Base-by-base conservation (phyloP, 2,797 vertebrate genomes). In the Malurus leucopterus region DNA sequence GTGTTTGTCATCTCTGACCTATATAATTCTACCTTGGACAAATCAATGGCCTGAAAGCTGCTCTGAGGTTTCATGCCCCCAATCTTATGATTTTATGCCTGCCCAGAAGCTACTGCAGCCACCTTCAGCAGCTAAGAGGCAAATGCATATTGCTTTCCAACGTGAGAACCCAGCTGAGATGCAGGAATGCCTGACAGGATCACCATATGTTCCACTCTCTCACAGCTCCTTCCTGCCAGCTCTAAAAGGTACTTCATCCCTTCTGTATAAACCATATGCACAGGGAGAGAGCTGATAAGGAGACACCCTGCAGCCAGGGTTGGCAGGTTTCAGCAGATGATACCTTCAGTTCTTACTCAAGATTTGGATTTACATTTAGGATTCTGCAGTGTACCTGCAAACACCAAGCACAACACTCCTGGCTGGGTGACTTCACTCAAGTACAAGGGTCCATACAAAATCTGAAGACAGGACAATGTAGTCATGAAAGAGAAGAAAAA, bases 41-140 rank as follows among this genome's bases (percentile, higher is more conserved):
- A 51, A 69, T 41, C 72, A 74, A 50, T 12, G 19, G 36, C 12
- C 15, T 72, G 49, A 89, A 65, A 74, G 63, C 38, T 34, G 16
- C 65, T 75, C 65, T 83, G 29, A 34, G 17, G 13, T 78, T 93
- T 29, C 44, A 32, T 81, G 15, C 10, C 14, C 46, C 40, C 29
- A 61, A 29, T 74, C 26, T 44, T 32, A 58, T 3, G 6, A 38
- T 78, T 81, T 63, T 61, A 4, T 58, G 3, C 38, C 75, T 78
- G 69, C 46, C 8, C 53, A 75, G 63, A 78, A 91, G n/a, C 29
- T 82, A n/a, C 27, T 80, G 67, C 59, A 94, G n/a, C 62, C 75
- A 90, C 87, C 82, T 94, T 95, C 82, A 91, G 76, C 57, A 24
- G 76, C 73, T 47, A 93, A 95, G 47, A 94, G 84, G 70, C 59